Evolutionary conservation across 2,797 vertebrate species (phyloP), one percentile per base, ranked within the genome.

Genomic region (Crax fasciolata): DNA sequence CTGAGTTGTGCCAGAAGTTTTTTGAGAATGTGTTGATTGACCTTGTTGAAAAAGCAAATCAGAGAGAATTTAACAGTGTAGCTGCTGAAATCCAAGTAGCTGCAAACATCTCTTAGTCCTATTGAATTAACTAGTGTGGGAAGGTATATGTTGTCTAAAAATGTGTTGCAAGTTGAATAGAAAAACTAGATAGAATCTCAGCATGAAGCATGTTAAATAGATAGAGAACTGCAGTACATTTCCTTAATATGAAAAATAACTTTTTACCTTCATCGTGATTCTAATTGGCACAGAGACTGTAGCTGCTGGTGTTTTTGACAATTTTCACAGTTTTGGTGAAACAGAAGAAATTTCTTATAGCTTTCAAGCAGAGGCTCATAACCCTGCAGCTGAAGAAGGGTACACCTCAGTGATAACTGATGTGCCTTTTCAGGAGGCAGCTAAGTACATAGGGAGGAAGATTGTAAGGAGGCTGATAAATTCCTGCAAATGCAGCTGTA

Each of bases 401-500:
- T 7, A 35, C 20, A 52, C 35, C 65, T 72, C 51, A 38, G 25
- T 75, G 72, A 89, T 84, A 96, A 93, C 79, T 52, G n/a, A 14
- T 0, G 1, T 21, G 35, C 39, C 10, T 87, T 78, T 90, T 76
- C 51, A 89, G 48, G 28, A 91, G 43, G 24, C 46, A 93, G 23
- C 13, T 87, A 63, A 89, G 28, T 78, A 81, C 63, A 54, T 5
- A 74, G 76, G 79, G 91, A 96, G 84, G 80, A 93, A 93, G 28
- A 35, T 67, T 89, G 41, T 61, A 84, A 93, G 72, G 32, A 89
- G n/a, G 41, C 78, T 57, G 89, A 96, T 91, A 94, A 94, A 95
- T 93, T 96, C 85, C 41, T 93, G 78, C 84, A 91, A 67, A 89
- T 82, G 89, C 48, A 93, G 75, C 85, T 94, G 76, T 85, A 91